Conservation (phyloP, 2,888 invertebrate species). For the Molanna angustata region DNA sequence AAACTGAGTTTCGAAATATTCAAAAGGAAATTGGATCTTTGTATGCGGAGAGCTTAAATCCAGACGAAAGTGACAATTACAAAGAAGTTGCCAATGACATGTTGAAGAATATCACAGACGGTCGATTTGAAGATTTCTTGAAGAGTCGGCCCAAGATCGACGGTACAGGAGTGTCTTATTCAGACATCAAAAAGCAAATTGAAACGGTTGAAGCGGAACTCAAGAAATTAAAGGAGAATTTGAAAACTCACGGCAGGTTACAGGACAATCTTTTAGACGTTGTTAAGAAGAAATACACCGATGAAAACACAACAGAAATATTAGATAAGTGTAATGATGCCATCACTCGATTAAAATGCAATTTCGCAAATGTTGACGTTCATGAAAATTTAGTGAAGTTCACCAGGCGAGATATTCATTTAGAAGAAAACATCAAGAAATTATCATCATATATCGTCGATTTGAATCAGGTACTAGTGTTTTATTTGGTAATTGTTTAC, state of each 20-base stretch:
- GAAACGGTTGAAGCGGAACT: constrained; percentile 13
- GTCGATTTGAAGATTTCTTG: constrained; percentile 21
- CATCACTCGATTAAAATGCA: constrained; percentile 17
- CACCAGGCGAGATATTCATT: constrained; percentile 13
- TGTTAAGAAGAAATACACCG: background rate
- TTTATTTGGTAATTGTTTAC: no score
- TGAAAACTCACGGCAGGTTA: background rate
- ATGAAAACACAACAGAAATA: constrained; percentile 3
- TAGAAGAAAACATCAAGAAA: constrained; percentile 22
- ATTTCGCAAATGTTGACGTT: constrained; percentile 12
- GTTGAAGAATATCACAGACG: constrained; percentile 24
- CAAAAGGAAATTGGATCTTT: constrained; percentile 14
- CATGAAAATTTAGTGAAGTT: constrained; percentile 8
- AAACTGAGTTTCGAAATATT: constrained; percentile 9
- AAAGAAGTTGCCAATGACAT: constrained; percentile 16
- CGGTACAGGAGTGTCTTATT: no score
- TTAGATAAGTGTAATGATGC: constrained; percentile 17
- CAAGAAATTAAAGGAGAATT: background rate
- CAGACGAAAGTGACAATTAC: constrained; percentile 4
- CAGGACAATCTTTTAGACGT: background rate
- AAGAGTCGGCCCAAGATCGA: constrained; percentile 6
- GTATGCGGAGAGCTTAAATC: background rate
- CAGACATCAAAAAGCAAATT: no score
- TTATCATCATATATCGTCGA: constrained; percentile 15
- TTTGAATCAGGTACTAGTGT: constrained; percentile 18